Evolutionary conservation across 92 coral and sea anemone species (phyloP).

Genomic region (Phenganax marumi): DNA sequence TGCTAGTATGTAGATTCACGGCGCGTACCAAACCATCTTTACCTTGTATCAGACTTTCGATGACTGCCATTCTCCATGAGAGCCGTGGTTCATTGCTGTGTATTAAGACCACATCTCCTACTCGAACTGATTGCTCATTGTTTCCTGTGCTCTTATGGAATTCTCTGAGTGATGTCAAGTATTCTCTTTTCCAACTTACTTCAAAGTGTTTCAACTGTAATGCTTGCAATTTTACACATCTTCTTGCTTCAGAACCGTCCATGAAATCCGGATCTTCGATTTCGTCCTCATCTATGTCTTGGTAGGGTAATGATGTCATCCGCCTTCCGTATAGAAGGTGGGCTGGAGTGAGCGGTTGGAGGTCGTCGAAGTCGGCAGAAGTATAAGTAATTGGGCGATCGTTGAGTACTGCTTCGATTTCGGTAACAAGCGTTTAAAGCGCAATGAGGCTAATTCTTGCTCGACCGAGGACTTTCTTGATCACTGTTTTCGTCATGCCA

Average conservation of each 20-base stretch:
- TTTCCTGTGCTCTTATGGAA: conserved; percentile 10
- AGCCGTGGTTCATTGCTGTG: neutral
- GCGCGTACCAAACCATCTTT: neutral
- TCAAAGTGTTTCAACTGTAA: conserved; percentile 13
- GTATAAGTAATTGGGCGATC: conserved; percentile 36
- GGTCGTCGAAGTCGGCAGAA: conserved; percentile 18
- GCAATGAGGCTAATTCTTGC: neutral
- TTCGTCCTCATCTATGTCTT: conserved; percentile 21
- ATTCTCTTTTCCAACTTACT: conserved; percentile 15
- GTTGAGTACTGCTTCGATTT: conserved; percentile 41
- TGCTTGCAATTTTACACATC: conserved; percentile 29
- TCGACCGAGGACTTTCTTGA: conserved; percentile 18
- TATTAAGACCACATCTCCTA: neutral
- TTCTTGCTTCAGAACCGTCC: conserved; percentile 23
- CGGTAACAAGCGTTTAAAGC: conserved; percentile 24
- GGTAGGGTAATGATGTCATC: conserved; percentile 18
- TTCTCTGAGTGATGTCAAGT: conserved; percentile 16
- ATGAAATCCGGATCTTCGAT: conserved; percentile 19
- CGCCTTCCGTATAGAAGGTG: no score
- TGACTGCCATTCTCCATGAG: no score
- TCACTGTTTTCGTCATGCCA: conserved; percentile 39
- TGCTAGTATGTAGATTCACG: neutral
- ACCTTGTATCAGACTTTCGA: neutral
- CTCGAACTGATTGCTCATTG: no score
- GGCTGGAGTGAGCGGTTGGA: no score